A percentile compares a stretch with the other conserved stretches of the same genome.
These are phyloP conservation scores for Plutomurus gul DNA, from an alignment of 1,140 invertebrate genomes.

Conservation along the genomic window DNA sequence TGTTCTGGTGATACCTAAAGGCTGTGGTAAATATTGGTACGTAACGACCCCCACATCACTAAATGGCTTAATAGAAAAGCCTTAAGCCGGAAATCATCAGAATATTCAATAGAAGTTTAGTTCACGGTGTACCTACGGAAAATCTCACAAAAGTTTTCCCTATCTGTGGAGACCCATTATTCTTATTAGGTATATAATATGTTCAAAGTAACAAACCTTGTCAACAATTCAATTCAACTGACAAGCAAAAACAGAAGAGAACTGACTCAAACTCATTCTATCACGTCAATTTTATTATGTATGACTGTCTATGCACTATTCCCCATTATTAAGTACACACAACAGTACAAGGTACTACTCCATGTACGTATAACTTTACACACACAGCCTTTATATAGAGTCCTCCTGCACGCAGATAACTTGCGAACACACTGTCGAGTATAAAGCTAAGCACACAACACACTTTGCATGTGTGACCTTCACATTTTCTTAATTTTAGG, in stretches of 20 bases:
- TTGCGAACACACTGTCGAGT: not conserved
- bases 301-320: not conserved
- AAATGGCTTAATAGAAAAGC: not conserved
- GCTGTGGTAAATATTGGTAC: no score
- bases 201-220: not conserved
- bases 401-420: no score
- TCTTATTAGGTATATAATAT: not conserved
- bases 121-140: no score
- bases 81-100: not conserved
- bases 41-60: no score
- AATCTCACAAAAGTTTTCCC: slow-evolving; percentile 12
- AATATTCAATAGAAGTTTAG: not conserved
- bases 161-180: not conserved
- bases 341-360: not conserved
- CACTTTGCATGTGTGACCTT: slow-evolving; percentile 14
- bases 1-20: no score
- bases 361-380: not conserved
- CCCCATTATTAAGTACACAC: not conserved
- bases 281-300: not conserved
- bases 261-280: no score
- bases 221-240: not conserved
- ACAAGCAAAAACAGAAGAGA: not conserved
- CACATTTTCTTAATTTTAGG: slow-evolving; percentile 30
- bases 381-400: no score
- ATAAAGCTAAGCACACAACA: not conserved